phyloP scores from a whole-genome alignment of 2,888 invertebrate genomes.

The Xanthorhoe designata region DNA sequence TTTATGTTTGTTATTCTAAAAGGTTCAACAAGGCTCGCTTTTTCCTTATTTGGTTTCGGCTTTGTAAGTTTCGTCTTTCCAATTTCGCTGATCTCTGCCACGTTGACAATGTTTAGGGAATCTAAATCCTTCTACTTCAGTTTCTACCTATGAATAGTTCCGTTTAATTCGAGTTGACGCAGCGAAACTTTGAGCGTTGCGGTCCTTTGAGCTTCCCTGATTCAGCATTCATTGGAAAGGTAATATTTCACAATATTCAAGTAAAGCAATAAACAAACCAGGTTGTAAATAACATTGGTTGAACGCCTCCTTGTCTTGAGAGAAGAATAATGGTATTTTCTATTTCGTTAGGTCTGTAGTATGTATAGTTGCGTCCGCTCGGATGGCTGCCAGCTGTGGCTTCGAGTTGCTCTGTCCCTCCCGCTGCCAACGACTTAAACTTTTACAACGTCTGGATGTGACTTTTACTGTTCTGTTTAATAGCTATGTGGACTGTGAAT shows the following conservation, averaged over 20 bases:
- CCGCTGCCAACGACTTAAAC: constrained; percentile 65
- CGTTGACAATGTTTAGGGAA: constrained; percentile 43
- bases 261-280: constrained; percentile 73
- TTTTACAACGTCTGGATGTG: constrained; percentile 63
- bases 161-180: constrained; percentile 36
- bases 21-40: constrained; percentile 41
- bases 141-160: constrained; percentile 40
- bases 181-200: constrained; percentile 31
- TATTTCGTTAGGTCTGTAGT: constrained; percentile 78
- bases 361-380: constrained; percentile 76
- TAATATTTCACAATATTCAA: constrained; percentile 59
- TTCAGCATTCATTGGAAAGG: constrained; percentile 41
- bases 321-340: constrained; percentile 83
- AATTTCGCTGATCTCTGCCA: constrained; percentile 45
- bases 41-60: constrained; percentile 47
- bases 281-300: constrained; percentile 80
- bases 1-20: constrained; percentile 43
- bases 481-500: constrained; percentile 45
- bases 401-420: constrained; percentile 62
- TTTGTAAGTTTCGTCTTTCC: constrained; percentile 45
- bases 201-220: constrained; percentile 39
- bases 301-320: constrained; percentile 81
- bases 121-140: constrained; percentile 38
- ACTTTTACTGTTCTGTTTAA: constrained; percentile 49
- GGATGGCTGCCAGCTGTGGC: constrained; percentile 81